These are phyloP conservation scores for Pseudonaja textilis DNA, from an alignment of 2,113 vertebrate species.

Conservation along the genomic window DNA sequence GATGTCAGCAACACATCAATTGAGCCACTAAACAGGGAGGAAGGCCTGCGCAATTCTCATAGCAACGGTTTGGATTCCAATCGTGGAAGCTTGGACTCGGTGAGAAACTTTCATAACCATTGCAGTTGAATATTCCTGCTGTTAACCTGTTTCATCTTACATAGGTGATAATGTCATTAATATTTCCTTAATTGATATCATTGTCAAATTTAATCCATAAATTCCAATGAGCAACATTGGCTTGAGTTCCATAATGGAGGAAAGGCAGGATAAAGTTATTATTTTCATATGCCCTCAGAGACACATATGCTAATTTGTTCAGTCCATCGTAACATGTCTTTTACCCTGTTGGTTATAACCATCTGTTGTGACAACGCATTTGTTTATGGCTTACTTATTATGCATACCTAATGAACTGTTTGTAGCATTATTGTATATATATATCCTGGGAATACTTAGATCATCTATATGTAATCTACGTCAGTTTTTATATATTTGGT, in stretches of 20 bases:
- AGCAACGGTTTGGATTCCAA: constrained; percentile 85
- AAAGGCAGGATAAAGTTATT: background rate
- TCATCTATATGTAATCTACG: background rate
- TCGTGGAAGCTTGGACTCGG: constrained; percentile 87
- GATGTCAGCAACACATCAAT: constrained; percentile 74
- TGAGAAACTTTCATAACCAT: constrained; percentile 61
- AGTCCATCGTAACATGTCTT: background rate
- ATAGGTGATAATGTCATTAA: background rate
- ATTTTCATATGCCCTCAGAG: background rate
- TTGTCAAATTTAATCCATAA: background rate
- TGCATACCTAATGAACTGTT: background rate
- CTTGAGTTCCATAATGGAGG: background rate
- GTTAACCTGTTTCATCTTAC: background rate
- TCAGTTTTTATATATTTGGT: background rate
- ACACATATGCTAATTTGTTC: background rate
- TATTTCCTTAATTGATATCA: background rate
- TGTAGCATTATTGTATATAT: background rate
- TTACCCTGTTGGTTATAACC: background rate
- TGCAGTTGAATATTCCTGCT: background rate
- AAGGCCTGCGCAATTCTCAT: constrained; percentile 78
- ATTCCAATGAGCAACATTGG: background rate
- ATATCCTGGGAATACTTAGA: background rate
- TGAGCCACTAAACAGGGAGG: constrained; percentile 74
- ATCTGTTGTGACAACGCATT: background rate
- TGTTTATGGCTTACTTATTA: background rate